Conservation (phyloP, 1,140 invertebrate genomes). For the Teleogryllus occipitalis region DNA sequence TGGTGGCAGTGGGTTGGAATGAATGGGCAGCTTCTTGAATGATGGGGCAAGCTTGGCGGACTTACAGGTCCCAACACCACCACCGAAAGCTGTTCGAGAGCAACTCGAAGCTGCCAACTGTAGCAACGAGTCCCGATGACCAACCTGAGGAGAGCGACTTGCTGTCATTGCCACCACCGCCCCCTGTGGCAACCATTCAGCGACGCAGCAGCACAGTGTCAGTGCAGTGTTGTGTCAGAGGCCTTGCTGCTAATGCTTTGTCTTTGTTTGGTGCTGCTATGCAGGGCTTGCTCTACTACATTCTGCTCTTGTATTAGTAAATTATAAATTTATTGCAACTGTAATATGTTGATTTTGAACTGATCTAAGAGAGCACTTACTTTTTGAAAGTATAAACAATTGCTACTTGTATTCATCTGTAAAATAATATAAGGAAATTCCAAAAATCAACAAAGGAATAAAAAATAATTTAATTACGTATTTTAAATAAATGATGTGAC, state of each 20-base stretch:
- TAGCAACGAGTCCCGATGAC: constrained; percentile 26
- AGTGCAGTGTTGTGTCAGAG: constrained; percentile 15
- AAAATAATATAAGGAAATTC: too few relatives aligned
- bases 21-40: not conserved
- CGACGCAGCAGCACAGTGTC: constrained; percentile 27
- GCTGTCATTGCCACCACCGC: constrained; percentile 14
- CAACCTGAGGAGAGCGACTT: constrained; percentile 19
- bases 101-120: constrained; percentile 26
- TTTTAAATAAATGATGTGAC: not conserved
- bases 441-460: too few relatives aligned
- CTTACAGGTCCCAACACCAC: constrained; percentile 19
- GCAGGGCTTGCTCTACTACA: not conserved
- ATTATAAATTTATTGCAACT: too few relatives aligned
- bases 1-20: not conserved
- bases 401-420: too few relatives aligned
- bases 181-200: constrained; percentile 13
- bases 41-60: constrained; percentile 11
- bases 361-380: too few relatives aligned
- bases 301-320: too few relatives aligned
- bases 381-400: too few relatives aligned
- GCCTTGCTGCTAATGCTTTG: not conserved
- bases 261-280: not conserved
- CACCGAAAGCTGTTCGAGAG: constrained; percentile 26
- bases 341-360: too few relatives aligned
- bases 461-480: not conserved